phyloP scores from a whole-genome alignment of 2,113 vertebrate species.

The Pardalotus punctatus region DNA sequence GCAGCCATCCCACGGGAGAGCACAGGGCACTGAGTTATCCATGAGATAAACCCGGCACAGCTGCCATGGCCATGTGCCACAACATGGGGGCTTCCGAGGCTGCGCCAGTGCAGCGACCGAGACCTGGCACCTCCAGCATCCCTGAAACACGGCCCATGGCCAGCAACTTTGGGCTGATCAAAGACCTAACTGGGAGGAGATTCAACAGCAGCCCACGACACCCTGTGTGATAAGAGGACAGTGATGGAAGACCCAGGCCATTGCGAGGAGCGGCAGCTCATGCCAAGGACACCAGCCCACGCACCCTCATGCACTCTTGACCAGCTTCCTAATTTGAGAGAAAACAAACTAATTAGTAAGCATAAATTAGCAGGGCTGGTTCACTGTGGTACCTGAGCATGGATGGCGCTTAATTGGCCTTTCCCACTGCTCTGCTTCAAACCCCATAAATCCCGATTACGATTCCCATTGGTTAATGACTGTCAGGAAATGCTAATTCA shows the following conservation, averaged over 20 bases:
- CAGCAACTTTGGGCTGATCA: rapidly evolving
- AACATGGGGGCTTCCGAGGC: rapidly evolving
- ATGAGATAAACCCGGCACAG: background rate
- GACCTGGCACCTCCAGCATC: background rate
- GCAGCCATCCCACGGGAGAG: background rate
- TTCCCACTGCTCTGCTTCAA: background rate
- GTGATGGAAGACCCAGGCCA: rapidly evolving
- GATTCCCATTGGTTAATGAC: background rate
- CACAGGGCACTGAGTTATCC: background rate
- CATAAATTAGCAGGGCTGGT: background rate
- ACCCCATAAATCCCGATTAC: constrained; percentile 3
- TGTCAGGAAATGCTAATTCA: constrained; percentile 54
- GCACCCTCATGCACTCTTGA: rapidly evolving
- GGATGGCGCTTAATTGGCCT: background rate
- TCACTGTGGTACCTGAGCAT: background rate
- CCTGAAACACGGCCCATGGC: rapidly evolving
- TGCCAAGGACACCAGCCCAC: rapidly evolving
- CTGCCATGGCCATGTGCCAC: rapidly evolving
- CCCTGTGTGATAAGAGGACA: background rate
- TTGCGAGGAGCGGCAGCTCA: rapidly evolving
- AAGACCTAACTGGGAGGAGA: background rate
- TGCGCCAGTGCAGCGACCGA: rapidly evolving
- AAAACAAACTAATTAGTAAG: background rate
- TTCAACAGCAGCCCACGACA: background rate
- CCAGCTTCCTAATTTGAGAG: background rate